A percentile compares a stretch with the other conserved stretches of the same genome.
Conservation (phyloP, 2,888 invertebrate genomes). For the Lobophora halterata region DNA sequence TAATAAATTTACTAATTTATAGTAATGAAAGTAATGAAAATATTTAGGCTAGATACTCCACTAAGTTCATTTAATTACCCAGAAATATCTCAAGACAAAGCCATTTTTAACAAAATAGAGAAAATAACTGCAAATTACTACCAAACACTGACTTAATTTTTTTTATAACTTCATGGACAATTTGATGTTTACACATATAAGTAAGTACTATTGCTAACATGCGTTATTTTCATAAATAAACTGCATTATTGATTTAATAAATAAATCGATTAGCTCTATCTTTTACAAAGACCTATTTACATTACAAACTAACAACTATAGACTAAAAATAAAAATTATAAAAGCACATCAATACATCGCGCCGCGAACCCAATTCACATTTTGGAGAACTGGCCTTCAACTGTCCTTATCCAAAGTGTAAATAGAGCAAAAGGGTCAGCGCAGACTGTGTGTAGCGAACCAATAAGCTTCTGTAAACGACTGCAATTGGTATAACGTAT, state of each 20-base stretch:
- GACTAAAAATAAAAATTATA: constrained; percentile 24
- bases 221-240: constrained; percentile 23
- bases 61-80: no score
- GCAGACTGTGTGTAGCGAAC: no score
- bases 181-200: no score
- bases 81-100: no score
- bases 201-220: constrained; percentile 35
- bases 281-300: constrained; percentile 41
- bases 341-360: constrained; percentile 16
- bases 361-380: constrained; percentile 14
- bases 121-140: constrained; percentile 1
- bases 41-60: no score
- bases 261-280: constrained; percentile 28
- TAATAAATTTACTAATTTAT: no score
- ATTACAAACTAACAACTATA: constrained; percentile 38
- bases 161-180: no score
- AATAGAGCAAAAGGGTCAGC: no score
- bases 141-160: constrained; percentile 13
- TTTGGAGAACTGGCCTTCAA: no score
- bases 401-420: constrained; percentile 8
- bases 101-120: no score
- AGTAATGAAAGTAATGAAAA: constrained; percentile 16
- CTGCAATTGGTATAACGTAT: no score
- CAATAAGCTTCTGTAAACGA: no score
- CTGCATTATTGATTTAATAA: constrained; percentile 26